These are phyloP conservation scores for Drosophila putrida DNA, from an alignment of 2,888 invertebrate genomes.

Conservation along the genomic window DNA sequence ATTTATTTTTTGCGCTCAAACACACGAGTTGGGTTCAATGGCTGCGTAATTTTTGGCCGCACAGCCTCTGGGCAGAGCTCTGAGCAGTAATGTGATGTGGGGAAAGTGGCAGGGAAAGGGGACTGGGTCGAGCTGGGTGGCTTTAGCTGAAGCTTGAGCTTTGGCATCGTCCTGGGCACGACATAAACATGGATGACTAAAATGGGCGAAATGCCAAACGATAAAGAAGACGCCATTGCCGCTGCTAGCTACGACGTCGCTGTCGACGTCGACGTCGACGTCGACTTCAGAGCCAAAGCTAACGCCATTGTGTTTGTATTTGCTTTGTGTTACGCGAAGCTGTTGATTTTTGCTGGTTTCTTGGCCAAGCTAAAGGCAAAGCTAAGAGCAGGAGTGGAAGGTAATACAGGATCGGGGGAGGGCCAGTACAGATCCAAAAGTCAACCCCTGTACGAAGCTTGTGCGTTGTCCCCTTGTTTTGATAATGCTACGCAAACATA, in stretches of 20 bases:
- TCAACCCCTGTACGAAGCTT: slow-evolving; percentile 64
- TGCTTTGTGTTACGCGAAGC: slow-evolving; percentile 71
- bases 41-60: slow-evolving; percentile 76
- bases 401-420: not conserved
- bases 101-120: not conserved
- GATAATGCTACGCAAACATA: slow-evolving; percentile 82
- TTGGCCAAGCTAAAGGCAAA: slow-evolving; percentile 43
- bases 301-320: slow-evolving; percentile 68
- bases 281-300: slow-evolving; percentile 12
- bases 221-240: slow-evolving; percentile 78
- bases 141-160: slow-evolving; percentile 56
- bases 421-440: slow-evolving; percentile 39
- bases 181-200: slow-evolving; percentile 79
- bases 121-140: slow-evolving; percentile 49
- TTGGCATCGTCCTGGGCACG: slow-evolving; percentile 57
- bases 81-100: not conserved
- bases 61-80: slow-evolving; percentile 64
- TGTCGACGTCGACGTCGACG: slow-evolving; percentile 18
- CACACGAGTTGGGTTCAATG: slow-evolving; percentile 66
- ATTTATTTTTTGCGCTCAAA: slow-evolving; percentile 22
- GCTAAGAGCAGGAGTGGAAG: slow-evolving; percentile 6
- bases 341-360: slow-evolving; percentile 70
- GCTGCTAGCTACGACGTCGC: slow-evolving; percentile 16
- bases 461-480: slow-evolving; percentile 79
- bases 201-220: slow-evolving; percentile 83